A percentile compares a stretch with the other conserved stretches of the same genome.
Conservation (phyloP, 2,113 vertebrate genomes). For the Struthidea cinerea region DNA sequence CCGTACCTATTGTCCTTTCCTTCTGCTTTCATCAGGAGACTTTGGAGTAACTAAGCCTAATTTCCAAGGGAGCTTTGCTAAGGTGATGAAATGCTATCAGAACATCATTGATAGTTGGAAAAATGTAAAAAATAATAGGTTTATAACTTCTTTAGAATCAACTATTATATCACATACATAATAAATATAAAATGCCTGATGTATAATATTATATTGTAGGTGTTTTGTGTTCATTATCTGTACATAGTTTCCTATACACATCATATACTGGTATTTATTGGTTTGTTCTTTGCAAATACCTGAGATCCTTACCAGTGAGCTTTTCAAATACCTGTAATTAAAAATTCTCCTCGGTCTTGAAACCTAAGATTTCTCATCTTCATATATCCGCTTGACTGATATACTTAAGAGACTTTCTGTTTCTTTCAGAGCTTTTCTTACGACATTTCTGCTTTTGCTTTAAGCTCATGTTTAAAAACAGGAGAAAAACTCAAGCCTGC, state of each 20-base stretch:
- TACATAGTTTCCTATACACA: background rate
- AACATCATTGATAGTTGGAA: background rate
- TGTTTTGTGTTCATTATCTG: background rate
- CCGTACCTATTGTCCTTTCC: background rate
- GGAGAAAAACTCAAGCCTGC: background rate
- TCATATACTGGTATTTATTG: background rate
- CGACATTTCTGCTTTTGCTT: background rate
- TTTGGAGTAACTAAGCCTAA: background rate
- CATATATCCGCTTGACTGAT: background rate
- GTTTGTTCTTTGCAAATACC: background rate
- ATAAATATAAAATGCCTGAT: background rate
- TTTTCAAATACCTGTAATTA: background rate
- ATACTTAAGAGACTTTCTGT: background rate
- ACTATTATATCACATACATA: background rate
- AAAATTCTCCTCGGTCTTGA: background rate
- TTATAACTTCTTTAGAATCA: background rate
- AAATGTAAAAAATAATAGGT: background rate
- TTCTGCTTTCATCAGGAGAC: background rate
- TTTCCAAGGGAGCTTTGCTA: background rate
- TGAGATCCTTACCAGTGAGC: background rate
- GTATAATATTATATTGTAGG: background rate
- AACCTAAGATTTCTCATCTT: background rate
- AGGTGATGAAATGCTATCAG: background rate
- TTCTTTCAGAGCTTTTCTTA: background rate
- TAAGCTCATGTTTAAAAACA: background rate